Evolutionary conservation across 1,140 invertebrate genomes (phyloP).

Genomic region (Drosophila pandora): DNA sequence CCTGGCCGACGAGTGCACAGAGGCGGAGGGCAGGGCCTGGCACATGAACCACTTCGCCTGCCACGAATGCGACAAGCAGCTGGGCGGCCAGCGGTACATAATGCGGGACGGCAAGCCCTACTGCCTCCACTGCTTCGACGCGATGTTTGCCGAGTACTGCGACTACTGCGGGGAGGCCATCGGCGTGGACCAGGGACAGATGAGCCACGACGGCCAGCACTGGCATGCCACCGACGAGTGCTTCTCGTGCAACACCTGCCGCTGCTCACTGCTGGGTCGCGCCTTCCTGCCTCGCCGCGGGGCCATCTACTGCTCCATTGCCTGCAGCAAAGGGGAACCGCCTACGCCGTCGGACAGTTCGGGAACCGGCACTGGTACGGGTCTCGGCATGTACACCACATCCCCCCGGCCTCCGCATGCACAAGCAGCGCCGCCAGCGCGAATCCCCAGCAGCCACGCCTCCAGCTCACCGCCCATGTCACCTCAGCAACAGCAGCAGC

Average conservation of each 20-base stretch:
- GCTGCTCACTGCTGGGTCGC: slow-evolving; percentile 94
- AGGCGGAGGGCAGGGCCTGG: slow-evolving; percentile 98
- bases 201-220: slow-evolving; percentile 98
- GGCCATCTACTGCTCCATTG: slow-evolving; percentile 97
- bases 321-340: slow-evolving; percentile 94
- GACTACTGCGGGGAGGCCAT: slow-evolving; percentile 98
- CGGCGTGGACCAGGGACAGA: slow-evolving; percentile 97
- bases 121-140: slow-evolving; percentile 97
- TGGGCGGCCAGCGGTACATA: slow-evolving; percentile 98
- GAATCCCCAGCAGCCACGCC: slow-evolving; percentile 77
- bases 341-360: slow-evolving; percentile 92
- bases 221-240: slow-evolving; percentile 98
- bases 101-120: slow-evolving; percentile 97
- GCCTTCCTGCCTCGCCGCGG: slow-evolving; percentile 96
- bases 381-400: slow-evolving; percentile 47
- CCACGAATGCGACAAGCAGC: slow-evolving; percentile 95
- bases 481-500: slow-evolving; percentile 79
- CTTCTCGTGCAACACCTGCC: slow-evolving; percentile 97
- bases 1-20: slow-evolving; percentile 98
- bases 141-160: slow-evolving; percentile 98
- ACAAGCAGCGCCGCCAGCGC: slow-evolving; percentile 39
- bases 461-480: slow-evolving; percentile 83
- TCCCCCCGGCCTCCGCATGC: slow-evolving; percentile 79
- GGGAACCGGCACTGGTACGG: slow-evolving; percentile 85
- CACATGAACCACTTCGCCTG: slow-evolving; percentile 99